Conservation (phyloP, 2,888 invertebrate species). For the Oscheius sp. region DNA sequence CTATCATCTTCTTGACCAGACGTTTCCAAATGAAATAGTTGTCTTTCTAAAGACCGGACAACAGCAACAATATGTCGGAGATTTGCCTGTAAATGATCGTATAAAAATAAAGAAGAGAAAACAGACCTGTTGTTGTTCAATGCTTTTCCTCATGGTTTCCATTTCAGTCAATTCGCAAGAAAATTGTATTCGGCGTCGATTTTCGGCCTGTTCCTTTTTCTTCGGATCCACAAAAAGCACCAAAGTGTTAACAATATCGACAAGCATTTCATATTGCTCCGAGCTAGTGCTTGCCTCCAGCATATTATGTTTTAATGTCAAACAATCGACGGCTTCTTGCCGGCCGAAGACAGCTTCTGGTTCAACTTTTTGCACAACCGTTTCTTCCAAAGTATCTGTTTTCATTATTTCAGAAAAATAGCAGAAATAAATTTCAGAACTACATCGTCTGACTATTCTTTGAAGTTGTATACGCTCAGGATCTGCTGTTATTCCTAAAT, state of each 20-base stretch:
- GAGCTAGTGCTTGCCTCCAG: constrained; percentile 80
- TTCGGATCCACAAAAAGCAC: constrained; percentile 95
- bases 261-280: constrained; percentile 87
- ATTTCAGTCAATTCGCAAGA: constrained; percentile 26
- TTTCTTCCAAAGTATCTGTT: constrained; percentile 45
- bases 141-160: constrained; percentile 42
- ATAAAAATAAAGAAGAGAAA: constrained; percentile 4
- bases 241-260: constrained; percentile 97
- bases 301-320: constrained; percentile 96
- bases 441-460: constrained; percentile 94
- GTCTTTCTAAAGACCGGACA: constrained; percentile 83
- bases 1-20: constrained; percentile 71
- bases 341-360: constrained; percentile 22
- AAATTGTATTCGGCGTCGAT: constrained; percentile 71
- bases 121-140: constrained; percentile 42
- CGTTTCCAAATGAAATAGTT: constrained; percentile 60
- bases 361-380: constrained; percentile 26
- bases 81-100: constrained; percentile 52
- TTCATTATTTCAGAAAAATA: constrained; percentile 81
- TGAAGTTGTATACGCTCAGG: constrained; percentile 81
- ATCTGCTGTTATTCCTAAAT: constrained; percentile 5
- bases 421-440: constrained; percentile 91
- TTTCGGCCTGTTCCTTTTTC: constrained; percentile 81
- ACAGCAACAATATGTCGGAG: constrained; percentile 80
- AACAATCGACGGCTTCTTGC: constrained; percentile 83